Base-by-base conservation (phyloP, 2,888 invertebrate species). In the Clusia tigrina region DNA sequence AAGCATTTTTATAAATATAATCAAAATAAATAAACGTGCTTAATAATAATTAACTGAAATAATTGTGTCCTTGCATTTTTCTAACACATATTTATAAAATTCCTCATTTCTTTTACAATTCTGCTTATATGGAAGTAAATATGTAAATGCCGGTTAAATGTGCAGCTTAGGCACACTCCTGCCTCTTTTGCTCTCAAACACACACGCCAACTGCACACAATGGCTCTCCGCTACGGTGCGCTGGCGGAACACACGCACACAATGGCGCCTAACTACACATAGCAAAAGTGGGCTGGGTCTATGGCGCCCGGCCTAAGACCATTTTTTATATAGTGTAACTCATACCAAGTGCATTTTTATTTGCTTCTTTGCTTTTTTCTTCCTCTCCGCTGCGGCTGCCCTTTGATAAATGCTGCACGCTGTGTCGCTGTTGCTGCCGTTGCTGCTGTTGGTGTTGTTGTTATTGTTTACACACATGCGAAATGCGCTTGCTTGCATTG, bases 261-360 rank as follows among this genome's bases (percentile, higher is more conserved):
- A 24, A 18, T 15, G n/a, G 60, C 48, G 23, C 17, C 23, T n/a
- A 9, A 54, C 48, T 53, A 56, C 61, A 66, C 60, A 61, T 58
- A 65, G 58, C 25, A 62, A 70, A 69, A 70, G 72, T 71, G 71
- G 71, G 72, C 65, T 70, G 72, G 72, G 71, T 72, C 67, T 70
- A 56, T 65, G 71, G 68, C 65, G 73, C 71, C 72, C 78, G 70
- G 78, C 76, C 75, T 76, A 76, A 76, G 56, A 48, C 54, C 58
- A 60, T 55, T 53, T 24, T 51, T 25, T 56, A 56, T 38, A 20
- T 56, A 25, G 22, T 18, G 55, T 55, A 54, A n/a, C 42, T 25
- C 15, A 48, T 55, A 51, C 60, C 54, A 55, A 52, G 22, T 48
- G 18, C 46, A 23, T 52, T 65, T 48, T 20, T 15, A 26, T 62